These are phyloP conservation scores for Oreohelix idahoensis DNA, from an alignment of 1,140 invertebrate species.

Conservation along the genomic window DNA sequence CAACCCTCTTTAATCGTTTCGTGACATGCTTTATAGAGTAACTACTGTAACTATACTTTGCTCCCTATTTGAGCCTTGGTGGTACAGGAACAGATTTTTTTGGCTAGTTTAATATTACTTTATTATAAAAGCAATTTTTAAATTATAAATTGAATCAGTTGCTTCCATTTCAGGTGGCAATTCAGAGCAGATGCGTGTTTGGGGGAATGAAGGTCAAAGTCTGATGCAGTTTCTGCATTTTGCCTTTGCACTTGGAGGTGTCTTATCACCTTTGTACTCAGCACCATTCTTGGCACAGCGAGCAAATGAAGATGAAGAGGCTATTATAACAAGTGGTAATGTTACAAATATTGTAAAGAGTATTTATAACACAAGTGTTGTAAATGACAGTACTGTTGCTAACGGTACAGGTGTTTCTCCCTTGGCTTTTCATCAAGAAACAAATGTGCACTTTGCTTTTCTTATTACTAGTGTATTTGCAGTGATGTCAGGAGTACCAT, in stretches of 20 bases:
- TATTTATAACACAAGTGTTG: not conserved
- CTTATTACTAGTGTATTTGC: conserved; percentile 34
- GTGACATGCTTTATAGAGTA: too few relatives aligned
- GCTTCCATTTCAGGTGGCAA: conserved; percentile 69
- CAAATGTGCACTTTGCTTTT: conserved; percentile 38
- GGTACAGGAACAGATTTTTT: too few relatives aligned
- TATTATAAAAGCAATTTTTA: too few relatives aligned
- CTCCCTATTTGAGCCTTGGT: too few relatives aligned
- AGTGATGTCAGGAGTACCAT: conserved; percentile 27
- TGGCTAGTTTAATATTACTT: too few relatives aligned
- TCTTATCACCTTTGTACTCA: conserved; percentile 52
- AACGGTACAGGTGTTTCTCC: not conserved
- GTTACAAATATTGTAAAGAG: not conserved
- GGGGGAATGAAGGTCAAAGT: conserved; percentile 70
- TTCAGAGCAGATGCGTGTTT: conserved; percentile 72
- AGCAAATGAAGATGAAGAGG: conserved; percentile 8
- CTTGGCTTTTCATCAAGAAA: not conserved
- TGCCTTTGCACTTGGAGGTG: conserved; percentile 53
- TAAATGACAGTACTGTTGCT: not conserved
- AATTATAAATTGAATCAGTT: too few relatives aligned
- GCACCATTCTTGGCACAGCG: conserved; percentile 52
- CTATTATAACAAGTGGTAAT: not conserved
- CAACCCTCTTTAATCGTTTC: too few relatives aligned
- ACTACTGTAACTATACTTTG: too few relatives aligned
- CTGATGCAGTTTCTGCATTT: conserved; percentile 55